Evolutionary conservation across 2,113 vertebrate genomes (phyloP), one percentile per base, ranked within the genome.

Genomic region (Sinocyclocheilus maitianheensis): DNA sequence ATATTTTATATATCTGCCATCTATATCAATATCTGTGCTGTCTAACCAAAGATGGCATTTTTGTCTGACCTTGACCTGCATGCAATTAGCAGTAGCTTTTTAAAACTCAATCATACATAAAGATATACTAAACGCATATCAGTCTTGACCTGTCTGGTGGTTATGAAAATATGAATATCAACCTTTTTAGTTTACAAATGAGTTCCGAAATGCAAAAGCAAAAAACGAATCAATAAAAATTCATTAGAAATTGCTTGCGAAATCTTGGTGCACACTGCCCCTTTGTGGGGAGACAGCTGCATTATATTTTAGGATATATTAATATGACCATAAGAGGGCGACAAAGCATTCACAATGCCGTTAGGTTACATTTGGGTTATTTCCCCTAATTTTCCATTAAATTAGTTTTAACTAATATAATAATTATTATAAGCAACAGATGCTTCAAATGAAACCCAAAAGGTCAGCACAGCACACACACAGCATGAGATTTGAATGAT

Each of bases 401-500:
- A 0, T 9, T 43, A 43, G 43, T 8, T 43, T 43, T 9, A 43
- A 43, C 43, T 7, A 9, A 43, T 43, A 9, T 46, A 46, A 63
- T 24, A 13, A 63, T n/a, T n/a, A 26, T 5, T 63, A 24, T 26
- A 65, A 65, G 4, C 62, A 26, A 26, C 24, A 65, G 14, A 13
- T 67, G 16, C 3, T 37, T 34, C 1, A 69, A 69, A 53, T 6
- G 0, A 55, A 8, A 43, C 7, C 43, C 43, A 8, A 8, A 55
- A 18, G 53, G 16, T 18, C 37, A 18, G 16, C 53, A 81, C 13
- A 84, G 18, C 0, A 48, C 46, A 43, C 40, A 58, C 67, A 81
- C 77, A 79, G 7, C 60, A 62, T 76, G 40, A 67, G 63, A 85
- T 88, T 87, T 79, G 62, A 85, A 85, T 83, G 71, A 77, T 90